Conservation (phyloP, 1,140 invertebrate species). For the Branchinecta lindahli region DNA sequence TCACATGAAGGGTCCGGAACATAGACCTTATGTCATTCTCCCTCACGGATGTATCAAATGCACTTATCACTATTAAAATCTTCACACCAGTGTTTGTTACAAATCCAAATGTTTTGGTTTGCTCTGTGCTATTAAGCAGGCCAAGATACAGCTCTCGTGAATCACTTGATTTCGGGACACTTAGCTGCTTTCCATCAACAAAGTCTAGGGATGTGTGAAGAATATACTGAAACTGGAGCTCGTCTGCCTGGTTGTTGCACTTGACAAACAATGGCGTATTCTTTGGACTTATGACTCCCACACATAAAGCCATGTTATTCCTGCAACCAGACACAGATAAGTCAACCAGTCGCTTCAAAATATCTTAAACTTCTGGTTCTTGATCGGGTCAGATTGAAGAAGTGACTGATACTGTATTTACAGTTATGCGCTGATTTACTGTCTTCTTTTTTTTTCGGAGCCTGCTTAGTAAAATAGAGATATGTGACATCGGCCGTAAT, state of each 20-base stretch:
- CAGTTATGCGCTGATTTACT: too few species aligned
- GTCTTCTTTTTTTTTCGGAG: too few species aligned
- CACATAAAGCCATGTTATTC: neutral
- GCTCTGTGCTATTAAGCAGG: slow-evolving; percentile 82
- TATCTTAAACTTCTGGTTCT: too few species aligned
- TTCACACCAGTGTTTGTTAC: slow-evolving; percentile 95
- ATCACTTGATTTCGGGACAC: slow-evolving; percentile 32
- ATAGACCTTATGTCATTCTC: slow-evolving; percentile 89
- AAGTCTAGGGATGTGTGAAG: slow-evolving; percentile 87
- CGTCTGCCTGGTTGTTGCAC: slow-evolving; percentile 49
- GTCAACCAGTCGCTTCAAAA: too few species aligned
- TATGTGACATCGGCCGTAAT: too few species aligned
- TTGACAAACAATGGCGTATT: slow-evolving; percentile 82
- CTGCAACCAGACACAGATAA: neutral
- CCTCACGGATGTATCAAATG: slow-evolving; percentile 63
- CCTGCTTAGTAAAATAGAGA: too few species aligned
- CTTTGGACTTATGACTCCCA: slow-evolving; percentile 31
- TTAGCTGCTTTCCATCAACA: slow-evolving; percentile 69
- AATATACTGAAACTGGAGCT: slow-evolving; percentile 77
- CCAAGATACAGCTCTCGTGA: slow-evolving; percentile 78
- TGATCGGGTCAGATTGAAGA: too few species aligned
- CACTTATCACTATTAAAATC: slow-evolving; percentile 84
- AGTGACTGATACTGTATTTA: too few species aligned
- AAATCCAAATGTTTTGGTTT: slow-evolving; percentile 96
- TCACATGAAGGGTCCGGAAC: slow-evolving; percentile 72